phyloP scores from a whole-genome alignment of 2,888 invertebrate genomes.

The Leucophora obtusa region DNA sequence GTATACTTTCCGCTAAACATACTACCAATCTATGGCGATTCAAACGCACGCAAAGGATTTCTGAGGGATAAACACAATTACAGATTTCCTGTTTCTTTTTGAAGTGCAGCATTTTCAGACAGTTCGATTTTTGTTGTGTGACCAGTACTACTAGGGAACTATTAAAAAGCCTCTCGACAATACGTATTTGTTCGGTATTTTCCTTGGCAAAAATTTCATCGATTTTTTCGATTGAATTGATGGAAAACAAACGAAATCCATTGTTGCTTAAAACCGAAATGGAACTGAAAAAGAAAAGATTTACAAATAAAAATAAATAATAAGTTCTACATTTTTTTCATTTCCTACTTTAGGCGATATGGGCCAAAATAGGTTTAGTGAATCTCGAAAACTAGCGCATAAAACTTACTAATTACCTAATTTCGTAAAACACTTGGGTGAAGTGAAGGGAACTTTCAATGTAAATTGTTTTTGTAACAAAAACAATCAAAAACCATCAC shows the following conservation, averaged over 20 bases:
- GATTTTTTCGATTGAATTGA: constrained; percentile 75
- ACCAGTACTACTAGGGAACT: constrained; percentile 78
- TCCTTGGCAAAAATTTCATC: constrained; percentile 78
- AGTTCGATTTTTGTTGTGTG: constrained; percentile 76
- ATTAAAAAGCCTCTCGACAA: constrained; percentile 77
- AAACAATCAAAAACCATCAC: no score
- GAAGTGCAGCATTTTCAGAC: constrained; percentile 78
- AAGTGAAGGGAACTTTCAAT: no score
- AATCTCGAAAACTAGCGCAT: no score
- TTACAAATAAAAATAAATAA: not conserved
- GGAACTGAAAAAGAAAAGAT: constrained; percentile 71
- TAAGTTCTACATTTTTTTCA: no score
- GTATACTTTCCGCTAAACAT: constrained; percentile 76
- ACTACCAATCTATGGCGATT: constrained; percentile 77
- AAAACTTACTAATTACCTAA: no score
- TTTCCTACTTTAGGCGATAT: no score
- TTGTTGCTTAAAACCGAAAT: constrained; percentile 73
- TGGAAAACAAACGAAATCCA: constrained; percentile 76
- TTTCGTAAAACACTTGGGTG: no score
- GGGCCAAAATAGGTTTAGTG: no score
- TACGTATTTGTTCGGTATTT: constrained; percentile 74
- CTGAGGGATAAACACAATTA: constrained; percentile 77
- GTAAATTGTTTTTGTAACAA: no score
- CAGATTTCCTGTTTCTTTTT: constrained; percentile 79
- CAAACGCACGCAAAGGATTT: constrained; percentile 77